Base-by-base conservation (phyloP, 2,888 invertebrate genomes). In the Alloplasta piceator region DNA sequence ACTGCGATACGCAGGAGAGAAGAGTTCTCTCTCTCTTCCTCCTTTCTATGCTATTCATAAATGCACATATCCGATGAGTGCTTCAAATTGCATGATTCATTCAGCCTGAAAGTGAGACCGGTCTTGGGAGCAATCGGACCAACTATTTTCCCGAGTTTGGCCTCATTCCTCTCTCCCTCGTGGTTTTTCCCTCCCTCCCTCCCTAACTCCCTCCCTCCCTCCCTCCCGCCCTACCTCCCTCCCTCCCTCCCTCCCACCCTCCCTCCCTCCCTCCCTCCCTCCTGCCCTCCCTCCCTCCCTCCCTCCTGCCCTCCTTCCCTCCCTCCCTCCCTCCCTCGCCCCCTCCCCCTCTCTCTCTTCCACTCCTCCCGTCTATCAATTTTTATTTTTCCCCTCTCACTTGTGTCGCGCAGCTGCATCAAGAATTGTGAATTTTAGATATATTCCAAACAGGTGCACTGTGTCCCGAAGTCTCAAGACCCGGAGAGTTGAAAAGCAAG, bases 51-150 rank as follows among this genome's bases (percentile, higher is more conserved):
- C 10, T 50, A 41, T 75, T 75, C 60, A 61, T 50, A 52, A 75
- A 75, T 68, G 75, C 48, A 75, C 61, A 75, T 75, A 68, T 67
- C 36, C 14, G 43, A 75, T 43, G 67, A 14, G 67, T 56, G 46
- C 12, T 36, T 48, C 6, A 14, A 39, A 66, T 74, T 48, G 66
- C 66, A 75, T 14, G 50, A 67, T 50, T 67, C 52, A 75, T 75
- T 67, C 36, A 60, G 41, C 16, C 48, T 38, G 26, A 39, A 43
- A 75, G 61, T 12, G 26, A 14, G 50, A 71, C 5, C 9, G 36
- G n/a, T 52, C 41, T 36, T 5, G 38, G 7, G 43, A 14, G 67
- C 7, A 14, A 50, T 60, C 60, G 26, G 52, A 41, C 50, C 39
- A 36, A 61, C 43, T 36, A 60, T 41, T 43, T 67, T 10, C 5